Evolutionary conservation across 2,888 invertebrate genomes (phyloP), one percentile per base, ranked within the genome.

Genomic region (Cremastinae sp.): DNA sequence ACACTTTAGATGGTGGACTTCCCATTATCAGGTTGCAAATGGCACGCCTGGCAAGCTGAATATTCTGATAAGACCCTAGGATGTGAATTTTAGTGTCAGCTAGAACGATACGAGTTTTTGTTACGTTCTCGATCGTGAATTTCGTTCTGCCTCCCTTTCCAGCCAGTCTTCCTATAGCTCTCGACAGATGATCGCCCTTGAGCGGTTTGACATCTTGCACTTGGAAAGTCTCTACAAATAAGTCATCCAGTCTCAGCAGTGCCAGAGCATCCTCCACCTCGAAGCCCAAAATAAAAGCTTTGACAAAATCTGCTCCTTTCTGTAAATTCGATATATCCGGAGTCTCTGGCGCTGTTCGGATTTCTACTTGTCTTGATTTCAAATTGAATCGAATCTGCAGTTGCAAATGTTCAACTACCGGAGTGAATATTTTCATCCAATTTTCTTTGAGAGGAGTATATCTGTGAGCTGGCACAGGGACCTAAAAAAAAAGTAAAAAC

Each of bases 91-190:
- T 98, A 18, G 95, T 94, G 87, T 99, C 98, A 16, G 99, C 99
- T 77, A 99, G 91, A 20, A 99, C 97, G 86, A 99, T 98, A 88
- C 99, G 94, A 0, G 99, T 99, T 91, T 98, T 98, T 0, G 99
- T 99, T 0, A 96, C 97, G 90, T 99, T 99, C 91, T 99, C 99
- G 84, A 99, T 99, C 0, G 98, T 98, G 87, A 96, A 98, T 89
- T 98, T 99, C 0, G 98, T 99, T 77, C 97, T 93, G 20, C 98
- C 98, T 18, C 97, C 97, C 91, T 99, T 98, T 0, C 99, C 99
- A 1, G 99, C 99, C 43, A 99, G 91, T 71, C 99, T 93, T n/a
- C 98, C 99, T 81, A 99, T 96, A 0, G 99, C 99, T 86, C 99
- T 92, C 14, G 97, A 95, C 82, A 98, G 92, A 89, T 99, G 98